Conservation (phyloP, 2,113 vertebrate genomes). For the Colossoma macropomum region DNA sequence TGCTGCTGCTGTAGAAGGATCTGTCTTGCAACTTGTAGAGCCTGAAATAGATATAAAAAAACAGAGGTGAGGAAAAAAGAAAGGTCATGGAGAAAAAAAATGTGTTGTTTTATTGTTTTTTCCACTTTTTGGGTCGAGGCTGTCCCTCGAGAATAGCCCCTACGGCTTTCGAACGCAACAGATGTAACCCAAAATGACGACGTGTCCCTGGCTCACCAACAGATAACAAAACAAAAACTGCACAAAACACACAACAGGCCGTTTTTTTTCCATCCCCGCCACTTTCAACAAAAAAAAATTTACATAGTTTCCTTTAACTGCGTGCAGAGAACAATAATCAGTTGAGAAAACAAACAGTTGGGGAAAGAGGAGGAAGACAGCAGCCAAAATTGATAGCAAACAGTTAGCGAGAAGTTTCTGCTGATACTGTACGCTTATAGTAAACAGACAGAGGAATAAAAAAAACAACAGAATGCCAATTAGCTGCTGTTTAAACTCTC, state of each 20-base stretch:
- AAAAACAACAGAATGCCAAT: constrained; percentile 5
- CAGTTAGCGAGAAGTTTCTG: constrained; percentile 60
- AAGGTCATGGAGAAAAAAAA: constrained; percentile 43
- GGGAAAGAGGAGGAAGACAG: constrained; percentile 26
- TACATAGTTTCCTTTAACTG: constrained; percentile 57
- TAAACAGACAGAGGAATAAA: constrained; percentile 50
- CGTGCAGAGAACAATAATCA: constrained; percentile 58
- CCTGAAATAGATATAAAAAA: constrained; percentile 73
- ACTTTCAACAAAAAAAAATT: constrained; percentile 57
- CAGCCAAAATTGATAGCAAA: constrained; percentile 26
- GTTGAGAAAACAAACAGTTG: constrained; percentile 66
- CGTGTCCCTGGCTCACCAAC: constrained; percentile 53
- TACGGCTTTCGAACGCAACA: constrained; percentile 61
- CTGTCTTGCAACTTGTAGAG: constrained; percentile 94
- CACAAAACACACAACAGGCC: constrained; percentile 40
- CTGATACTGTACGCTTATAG: constrained; percentile 59
- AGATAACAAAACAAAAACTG: constrained; percentile 61
- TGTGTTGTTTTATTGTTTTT: constrained; percentile 43
- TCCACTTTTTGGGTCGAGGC: constrained; percentile 18
- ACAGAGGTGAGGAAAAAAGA: constrained; percentile 31
- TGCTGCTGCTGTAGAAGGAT: constrained; percentile 89
- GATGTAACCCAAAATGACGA: constrained; percentile 55
- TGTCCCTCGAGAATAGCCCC: constrained; percentile 55
- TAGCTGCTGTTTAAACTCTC: constrained; percentile 66
- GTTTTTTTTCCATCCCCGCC: constrained; percentile 47